A percentile compares a stretch with the other conserved stretches of the same genome.
Evolutionary conservation across 2,113 vertebrate genomes (phyloP).

Genomic region (Podocnemis expansa): DNA sequence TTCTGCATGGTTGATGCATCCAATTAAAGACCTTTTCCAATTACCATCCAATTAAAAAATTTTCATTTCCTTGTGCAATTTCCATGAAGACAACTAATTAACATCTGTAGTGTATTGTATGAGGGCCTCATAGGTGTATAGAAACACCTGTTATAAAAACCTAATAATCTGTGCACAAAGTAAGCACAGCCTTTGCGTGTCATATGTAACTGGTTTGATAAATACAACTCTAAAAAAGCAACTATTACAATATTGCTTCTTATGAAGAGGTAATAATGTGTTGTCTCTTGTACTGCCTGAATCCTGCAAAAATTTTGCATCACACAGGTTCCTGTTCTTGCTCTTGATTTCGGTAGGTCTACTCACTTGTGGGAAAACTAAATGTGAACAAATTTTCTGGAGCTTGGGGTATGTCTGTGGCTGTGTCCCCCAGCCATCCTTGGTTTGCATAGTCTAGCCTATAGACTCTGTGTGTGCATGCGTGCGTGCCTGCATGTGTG

Average conservation of each 20-base stretch:
- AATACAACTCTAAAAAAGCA: background rate
- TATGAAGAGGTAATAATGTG: background rate
- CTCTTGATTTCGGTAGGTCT: background rate
- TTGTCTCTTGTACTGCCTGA: background rate
- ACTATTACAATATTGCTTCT: background rate
- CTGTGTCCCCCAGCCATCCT: background rate
- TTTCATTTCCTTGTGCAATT: conserved; percentile 62
- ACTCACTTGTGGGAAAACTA: background rate
- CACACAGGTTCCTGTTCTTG: background rate
- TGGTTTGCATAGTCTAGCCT: background rate
- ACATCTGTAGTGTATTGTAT: fast-evolving
- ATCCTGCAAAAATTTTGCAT: background rate
- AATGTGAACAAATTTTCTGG: background rate
- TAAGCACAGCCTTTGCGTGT: background rate
- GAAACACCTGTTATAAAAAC: background rate
- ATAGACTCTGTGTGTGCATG: background rate
- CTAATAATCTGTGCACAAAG: background rate
- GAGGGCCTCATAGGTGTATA: background rate
- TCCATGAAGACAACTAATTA: conserved; percentile 58
- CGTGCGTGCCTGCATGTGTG: too few species aligned
- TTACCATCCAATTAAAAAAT: conserved; percentile 58
- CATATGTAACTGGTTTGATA: background rate
- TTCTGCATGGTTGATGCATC: conserved; percentile 50
- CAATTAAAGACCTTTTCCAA: conserved; percentile 60
- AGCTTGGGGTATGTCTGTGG: fast-evolving